These are phyloP conservation scores for Drosophila pseudotalamancana DNA, from an alignment of 2,888 invertebrate genomes.

Conservation along the genomic window DNA sequence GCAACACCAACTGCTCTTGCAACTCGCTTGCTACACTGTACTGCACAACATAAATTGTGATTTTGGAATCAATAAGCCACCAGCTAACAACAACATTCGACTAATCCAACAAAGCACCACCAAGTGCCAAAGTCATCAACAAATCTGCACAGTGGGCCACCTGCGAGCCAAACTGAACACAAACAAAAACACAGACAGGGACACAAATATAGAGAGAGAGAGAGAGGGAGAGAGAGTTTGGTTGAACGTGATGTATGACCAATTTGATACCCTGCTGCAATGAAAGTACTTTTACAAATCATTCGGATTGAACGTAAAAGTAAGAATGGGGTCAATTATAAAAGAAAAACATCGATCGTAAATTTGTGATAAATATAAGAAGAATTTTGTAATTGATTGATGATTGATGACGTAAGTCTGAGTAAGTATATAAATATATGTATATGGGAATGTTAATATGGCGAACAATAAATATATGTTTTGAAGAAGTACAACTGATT, in stretches of 20 bases:
- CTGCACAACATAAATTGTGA: slow-evolving; percentile 20
- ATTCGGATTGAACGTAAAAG: no score
- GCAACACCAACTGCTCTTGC: slow-evolving; percentile 7
- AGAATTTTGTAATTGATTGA: no score
- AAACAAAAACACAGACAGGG: slow-evolving; percentile 51
- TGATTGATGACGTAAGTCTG: no score
- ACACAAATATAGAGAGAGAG: background rate
- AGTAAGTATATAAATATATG: no score
- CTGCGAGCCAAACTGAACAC: slow-evolving; percentile 45
- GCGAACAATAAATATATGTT: no score
- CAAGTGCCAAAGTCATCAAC: slow-evolving; percentile 74
- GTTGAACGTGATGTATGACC: background rate
- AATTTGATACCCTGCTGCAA: slow-evolving; percentile 13
- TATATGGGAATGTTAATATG: no score
- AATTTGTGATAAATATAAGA: no score
- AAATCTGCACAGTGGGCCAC: slow-evolving; percentile 58
- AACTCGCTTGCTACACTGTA: slow-evolving; percentile 11
- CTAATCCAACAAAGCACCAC: slow-evolving; percentile 59
- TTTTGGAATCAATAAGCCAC: slow-evolving; percentile 58
- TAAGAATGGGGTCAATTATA: no score
- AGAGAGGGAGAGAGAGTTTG: no score
- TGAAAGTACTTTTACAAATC: no score
- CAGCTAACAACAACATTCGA: slow-evolving; percentile 25
- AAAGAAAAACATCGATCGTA: no score
- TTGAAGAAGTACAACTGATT: no score